Base-by-base conservation (phyloP, 64 coral and sea anemone species). In the Anthopleura sola region DNA sequence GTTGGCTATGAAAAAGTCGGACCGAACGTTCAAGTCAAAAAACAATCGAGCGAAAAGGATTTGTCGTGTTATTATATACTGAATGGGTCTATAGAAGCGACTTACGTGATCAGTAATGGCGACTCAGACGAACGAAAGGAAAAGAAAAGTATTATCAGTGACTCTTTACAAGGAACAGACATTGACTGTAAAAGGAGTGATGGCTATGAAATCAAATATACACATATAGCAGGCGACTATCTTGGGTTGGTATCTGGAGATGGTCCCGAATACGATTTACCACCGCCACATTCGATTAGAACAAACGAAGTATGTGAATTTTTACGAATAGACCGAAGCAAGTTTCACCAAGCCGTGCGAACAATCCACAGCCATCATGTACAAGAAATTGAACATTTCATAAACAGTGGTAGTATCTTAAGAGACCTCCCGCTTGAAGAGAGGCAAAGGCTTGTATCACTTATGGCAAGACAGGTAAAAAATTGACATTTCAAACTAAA, bases 41-140 rank as follows among this genome's bases (percentile, higher is more conserved):
- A 99, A 47, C 80, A 92, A 81, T 12, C n/a, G 16, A 86, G 46
- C 44, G 97, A 99, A 79, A 84, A 57, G 1, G 84, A 81, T 47
- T 53, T 99, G 19, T 99, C 97, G 37, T 99, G 97, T 81, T 99
- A 95, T 58, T 99, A 94, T 49, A 92, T 99, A 51, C 87, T 99
- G 6, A 92, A 71, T 55, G 97, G 97, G 2, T 99, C 97, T 0
- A 89, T 99, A 12, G 93, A 99, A 90, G 86, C 90, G 5, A 92
- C 75, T 15, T 99, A 99, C 78, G 58, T 74, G 0, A 91, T 99
- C 17, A 88, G 83, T 26, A 92, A 95, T 66, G 84, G 40, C 17
- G 49, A 60, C 15, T 58, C 33, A 33, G 55, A 81, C 36, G 39
- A 33, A 1, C 49, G 32, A 17, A 28, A 15, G 55, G 37, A 50